Conservation (phyloP, 2,888 invertebrate species). For the Eupithecia subfuscata region DNA sequence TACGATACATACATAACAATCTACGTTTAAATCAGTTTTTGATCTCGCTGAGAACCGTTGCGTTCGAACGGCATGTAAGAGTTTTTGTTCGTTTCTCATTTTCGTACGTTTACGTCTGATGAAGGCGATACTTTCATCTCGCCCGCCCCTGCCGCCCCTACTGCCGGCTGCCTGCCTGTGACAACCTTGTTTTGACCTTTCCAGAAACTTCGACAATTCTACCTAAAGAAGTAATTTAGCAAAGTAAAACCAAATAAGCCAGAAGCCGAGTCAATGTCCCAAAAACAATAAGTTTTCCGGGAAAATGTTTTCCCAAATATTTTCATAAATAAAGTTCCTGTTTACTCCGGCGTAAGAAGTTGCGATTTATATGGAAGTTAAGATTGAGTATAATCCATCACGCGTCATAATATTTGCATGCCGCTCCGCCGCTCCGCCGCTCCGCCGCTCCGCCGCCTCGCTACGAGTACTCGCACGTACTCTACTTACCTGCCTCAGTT, state of each 20-base stretch:
- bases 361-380: slow-evolving; percentile 31
- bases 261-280: slow-evolving; percentile 30
- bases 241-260: slow-evolving; percentile 35
- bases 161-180: neutral
- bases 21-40: neutral
- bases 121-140: neutral
- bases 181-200: neutral
- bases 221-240: slow-evolving; percentile 23
- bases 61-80: neutral
- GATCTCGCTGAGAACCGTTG: neutral
- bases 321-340: slow-evolving; percentile 28
- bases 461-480: neutral
- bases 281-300: slow-evolving; percentile 31
- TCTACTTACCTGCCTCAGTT: slow-evolving; percentile 26
- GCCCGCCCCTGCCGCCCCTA: neutral
- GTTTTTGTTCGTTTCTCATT: neutral
- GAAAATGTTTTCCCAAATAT: slow-evolving; percentile 31
- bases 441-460: neutral
- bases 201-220: slow-evolving; percentile 2
- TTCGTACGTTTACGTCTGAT: neutral
- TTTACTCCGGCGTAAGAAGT: slow-evolving; percentile 27
- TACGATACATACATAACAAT: neutral
- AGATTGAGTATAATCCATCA: slow-evolving; percentile 44
- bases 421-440: neutral
- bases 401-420: slow-evolving; percentile 45